Evolutionary conservation across 2,797 vertebrate genomes (phyloP).

Genomic region (Phoxinus dragarum): DNA sequence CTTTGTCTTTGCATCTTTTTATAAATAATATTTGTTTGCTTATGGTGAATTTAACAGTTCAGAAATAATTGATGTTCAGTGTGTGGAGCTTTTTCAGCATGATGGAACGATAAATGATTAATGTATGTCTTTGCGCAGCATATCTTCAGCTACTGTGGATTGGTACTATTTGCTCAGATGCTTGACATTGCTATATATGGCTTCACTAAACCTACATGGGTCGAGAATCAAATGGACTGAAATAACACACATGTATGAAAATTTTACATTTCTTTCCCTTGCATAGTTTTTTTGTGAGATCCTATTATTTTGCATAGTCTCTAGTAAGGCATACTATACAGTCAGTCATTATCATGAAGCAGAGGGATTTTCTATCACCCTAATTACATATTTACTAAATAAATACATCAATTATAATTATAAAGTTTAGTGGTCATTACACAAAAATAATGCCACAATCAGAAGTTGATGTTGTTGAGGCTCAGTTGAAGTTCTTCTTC

Average conservation of each 20-base stretch:
- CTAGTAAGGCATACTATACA: neutral
- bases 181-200: conserved; percentile 27
- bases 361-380: neutral
- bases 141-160: conserved; percentile 43
- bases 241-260: neutral
- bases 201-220: conserved; percentile 15
- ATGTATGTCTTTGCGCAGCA: conserved; percentile 42
- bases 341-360: neutral
- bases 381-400: neutral
- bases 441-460: neutral
- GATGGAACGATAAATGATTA: conserved; percentile 50
- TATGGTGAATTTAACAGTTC: conserved; percentile 43
- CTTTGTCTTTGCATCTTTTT: neutral
- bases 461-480: neutral
- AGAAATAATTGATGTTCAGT: conserved; percentile 51
- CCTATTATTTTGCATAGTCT: neutral
- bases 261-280: neutral
- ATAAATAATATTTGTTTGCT: conserved; percentile 41
- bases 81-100: conserved; percentile 42
- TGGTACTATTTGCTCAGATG: conserved; percentile 33
- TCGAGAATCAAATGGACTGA: conserved; percentile 3
- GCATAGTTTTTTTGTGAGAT: neutral
- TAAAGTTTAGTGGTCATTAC: neutral
- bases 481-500: neutral
- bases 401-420: neutral